phyloP scores from a whole-genome alignment of 2,797 vertebrate genomes.

The Morus bassanus region DNA sequence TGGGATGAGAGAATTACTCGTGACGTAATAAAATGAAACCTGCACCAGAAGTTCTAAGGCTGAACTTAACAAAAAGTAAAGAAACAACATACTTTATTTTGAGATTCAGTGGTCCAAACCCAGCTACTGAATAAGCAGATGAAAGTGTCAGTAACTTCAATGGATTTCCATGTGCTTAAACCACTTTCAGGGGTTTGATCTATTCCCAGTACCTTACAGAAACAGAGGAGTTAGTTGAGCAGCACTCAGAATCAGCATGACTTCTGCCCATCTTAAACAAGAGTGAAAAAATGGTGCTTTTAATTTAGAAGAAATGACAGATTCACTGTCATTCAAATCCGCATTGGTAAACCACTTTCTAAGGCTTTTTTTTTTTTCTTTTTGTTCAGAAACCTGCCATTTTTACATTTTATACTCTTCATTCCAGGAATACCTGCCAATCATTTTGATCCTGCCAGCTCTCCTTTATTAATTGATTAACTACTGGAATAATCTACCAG shows the following conservation, averaged over 20 bases:
- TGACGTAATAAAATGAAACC: background rate
- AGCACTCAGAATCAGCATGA: background rate
- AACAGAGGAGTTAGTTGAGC: background rate
- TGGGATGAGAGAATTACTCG: background rate
- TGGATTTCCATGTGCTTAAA: background rate
- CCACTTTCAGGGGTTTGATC: background rate
- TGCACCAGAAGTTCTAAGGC: background rate
- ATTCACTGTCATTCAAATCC: conserved; percentile 24
- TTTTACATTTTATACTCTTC: conserved; percentile 60
- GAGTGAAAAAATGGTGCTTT: background rate
- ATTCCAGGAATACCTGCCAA: conserved; percentile 73
- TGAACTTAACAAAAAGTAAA: background rate
- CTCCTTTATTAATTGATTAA: conserved; percentile 77
- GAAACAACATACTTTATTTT: background rate
- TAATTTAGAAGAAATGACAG: conserved; percentile 25
- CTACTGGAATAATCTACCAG: conserved; percentile 66
- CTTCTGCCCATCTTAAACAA: conserved; percentile 18
- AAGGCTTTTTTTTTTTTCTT: conserved; percentile 29
- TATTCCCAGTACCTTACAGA: background rate
- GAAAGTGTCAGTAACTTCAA: background rate
- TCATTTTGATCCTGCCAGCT: conserved; percentile 73
- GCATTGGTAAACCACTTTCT: background rate
- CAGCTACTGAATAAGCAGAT: background rate
- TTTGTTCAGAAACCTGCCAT: conserved; percentile 21
- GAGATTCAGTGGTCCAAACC: background rate